Evolutionary conservation across 2,888 invertebrate genomes (phyloP).

Genomic region (Acanthosoma haemorrhoidale): DNA sequence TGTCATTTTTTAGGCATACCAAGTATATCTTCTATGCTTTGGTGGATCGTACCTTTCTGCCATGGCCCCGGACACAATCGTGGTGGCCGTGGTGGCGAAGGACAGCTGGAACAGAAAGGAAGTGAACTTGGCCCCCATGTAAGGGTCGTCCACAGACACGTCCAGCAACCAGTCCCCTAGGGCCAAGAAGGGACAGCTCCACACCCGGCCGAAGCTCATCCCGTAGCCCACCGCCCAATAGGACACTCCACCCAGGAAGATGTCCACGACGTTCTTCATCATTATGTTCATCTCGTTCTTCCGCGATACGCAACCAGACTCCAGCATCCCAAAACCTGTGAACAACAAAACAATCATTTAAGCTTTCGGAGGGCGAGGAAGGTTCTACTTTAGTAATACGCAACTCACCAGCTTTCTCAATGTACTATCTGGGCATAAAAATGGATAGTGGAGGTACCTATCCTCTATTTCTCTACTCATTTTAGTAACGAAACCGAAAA

Average conservation of each 20-base stretch:
- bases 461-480: too few species aligned
- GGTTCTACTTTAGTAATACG: not conserved
- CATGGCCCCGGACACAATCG: constrained; percentile 91
- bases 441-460: too few species aligned
- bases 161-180: constrained; percentile 79
- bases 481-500: too few species aligned
- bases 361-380: too few species aligned
- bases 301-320: constrained; percentile 85
- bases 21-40: too few species aligned
- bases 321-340: constrained; percentile 86
- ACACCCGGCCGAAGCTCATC: constrained; percentile 74
- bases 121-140: constrained; percentile 80
- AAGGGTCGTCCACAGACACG: constrained; percentile 60
- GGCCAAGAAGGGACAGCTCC: constrained; percentile 69
- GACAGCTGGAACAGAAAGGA: constrained; percentile 86
- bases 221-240: constrained; percentile 96
- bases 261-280: constrained; percentile 94
- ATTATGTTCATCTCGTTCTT: constrained; percentile 95
- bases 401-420: too few species aligned
- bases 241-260: constrained; percentile 83
- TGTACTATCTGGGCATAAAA: too few species aligned
- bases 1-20: too few species aligned
- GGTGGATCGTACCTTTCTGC: constrained; percentile 82
- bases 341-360: constrained; percentile 28
- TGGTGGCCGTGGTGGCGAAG: constrained; percentile 84